These are phyloP conservation scores for Drosophila nasuta DNA, from an alignment of 1,140 invertebrate species.

Conservation along the genomic window DNA sequence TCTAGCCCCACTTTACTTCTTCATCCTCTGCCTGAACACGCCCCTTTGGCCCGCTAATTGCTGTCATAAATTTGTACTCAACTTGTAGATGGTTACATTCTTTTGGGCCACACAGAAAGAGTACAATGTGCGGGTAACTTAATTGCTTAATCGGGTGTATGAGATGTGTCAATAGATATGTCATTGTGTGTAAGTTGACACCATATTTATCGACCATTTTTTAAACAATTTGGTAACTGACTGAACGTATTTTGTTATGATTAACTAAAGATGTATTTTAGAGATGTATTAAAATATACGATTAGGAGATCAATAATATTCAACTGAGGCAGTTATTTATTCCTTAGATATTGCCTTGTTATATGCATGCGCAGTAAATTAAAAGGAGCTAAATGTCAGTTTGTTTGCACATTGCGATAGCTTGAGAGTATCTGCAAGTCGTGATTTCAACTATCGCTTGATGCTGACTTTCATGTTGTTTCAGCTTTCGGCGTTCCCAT, in stretches of 20 bases:
- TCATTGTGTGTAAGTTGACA: neutral
- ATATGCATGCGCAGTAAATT: no score
- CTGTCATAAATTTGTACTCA: constrained; percentile 71
- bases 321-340: no score
- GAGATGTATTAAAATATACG: no score
- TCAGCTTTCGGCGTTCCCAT: constrained; percentile 67
- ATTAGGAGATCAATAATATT: no score
- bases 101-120: constrained; percentile 5
- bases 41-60: constrained; percentile 71
- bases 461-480: constrained; percentile 60
- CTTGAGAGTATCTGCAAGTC: constrained; percentile 16
- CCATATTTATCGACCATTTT: neutral
- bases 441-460: constrained; percentile 3
- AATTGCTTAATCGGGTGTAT: constrained; percentile 45
- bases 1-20: constrained; percentile 12
- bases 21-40: constrained; percentile 33
- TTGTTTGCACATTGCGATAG: neutral
- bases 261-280: no score
- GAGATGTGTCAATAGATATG: constrained; percentile 16
- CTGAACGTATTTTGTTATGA: no score
- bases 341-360: no score
- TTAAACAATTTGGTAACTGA: no score
- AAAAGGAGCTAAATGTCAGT: no score
- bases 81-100: constrained; percentile 48
- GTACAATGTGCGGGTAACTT: neutral